Conservation (phyloP, 2,888 invertebrate genomes). For the Standfussiana lucernea region DNA sequence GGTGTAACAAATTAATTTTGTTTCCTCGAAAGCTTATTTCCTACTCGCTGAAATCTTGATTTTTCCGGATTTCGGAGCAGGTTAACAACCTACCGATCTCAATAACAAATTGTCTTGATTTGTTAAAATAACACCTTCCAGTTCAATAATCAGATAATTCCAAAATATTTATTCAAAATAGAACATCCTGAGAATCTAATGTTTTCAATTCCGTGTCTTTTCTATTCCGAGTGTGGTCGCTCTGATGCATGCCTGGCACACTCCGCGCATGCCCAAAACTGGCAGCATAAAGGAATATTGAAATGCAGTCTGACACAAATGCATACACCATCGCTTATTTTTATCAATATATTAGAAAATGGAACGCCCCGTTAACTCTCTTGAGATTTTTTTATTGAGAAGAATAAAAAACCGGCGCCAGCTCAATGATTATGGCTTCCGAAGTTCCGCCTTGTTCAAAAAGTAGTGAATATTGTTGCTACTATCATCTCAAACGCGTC, state of each 20-base stretch:
- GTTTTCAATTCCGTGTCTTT: conserved; percentile 41
- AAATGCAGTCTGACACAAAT: conserved; percentile 37
- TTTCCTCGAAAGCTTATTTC: neutral
- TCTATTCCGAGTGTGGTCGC: conserved; percentile 20
- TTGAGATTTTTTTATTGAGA: neutral
- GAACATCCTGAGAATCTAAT: conserved; percentile 13
- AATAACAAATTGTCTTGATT: neutral
- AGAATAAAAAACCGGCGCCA: neutral
- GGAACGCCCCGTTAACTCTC: neutral
- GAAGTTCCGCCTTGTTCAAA: neutral
- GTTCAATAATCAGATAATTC: conserved; percentile 24
- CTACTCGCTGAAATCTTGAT: neutral
- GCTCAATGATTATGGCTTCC: neutral
- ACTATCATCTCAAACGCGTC: neutral
- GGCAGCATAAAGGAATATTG: conserved; percentile 35
- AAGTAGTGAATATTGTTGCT: neutral
- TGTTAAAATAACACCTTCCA: conserved; percentile 10
- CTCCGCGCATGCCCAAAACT: conserved; percentile 49
- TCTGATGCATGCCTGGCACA: conserved; percentile 20
- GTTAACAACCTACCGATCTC: neutral
- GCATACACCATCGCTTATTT: conserved; percentile 36
- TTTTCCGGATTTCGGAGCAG: neutral
- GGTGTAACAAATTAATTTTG: neutral
- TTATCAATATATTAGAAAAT: conserved; percentile 32
- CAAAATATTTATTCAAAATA: conserved; percentile 30